A percentile compares a stretch with the other conserved stretches of the same genome.
Conservation (phyloP, 2,797 vertebrate species). For the Petrocephalus schoutedeni region DNA sequence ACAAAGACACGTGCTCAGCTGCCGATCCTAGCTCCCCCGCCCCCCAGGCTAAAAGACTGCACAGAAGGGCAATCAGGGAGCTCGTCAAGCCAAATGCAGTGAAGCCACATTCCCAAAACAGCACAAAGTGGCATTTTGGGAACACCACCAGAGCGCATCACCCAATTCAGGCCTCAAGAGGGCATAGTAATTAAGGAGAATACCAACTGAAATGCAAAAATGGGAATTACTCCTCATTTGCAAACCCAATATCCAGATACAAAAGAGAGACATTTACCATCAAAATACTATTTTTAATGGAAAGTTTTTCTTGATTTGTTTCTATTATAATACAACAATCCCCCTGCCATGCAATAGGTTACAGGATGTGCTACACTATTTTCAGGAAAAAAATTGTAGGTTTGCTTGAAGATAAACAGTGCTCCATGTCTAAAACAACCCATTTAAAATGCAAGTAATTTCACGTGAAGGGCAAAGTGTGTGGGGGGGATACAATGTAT, state of each 20-base stretch:
- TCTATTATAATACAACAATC: background rate
- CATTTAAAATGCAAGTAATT: background rate
- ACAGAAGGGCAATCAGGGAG: background rate
- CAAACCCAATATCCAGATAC: background rate
- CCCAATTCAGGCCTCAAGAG: background rate
- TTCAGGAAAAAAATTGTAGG: background rate
- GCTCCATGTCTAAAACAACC: background rate
- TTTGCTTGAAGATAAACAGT: background rate
- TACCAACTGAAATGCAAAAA: background rate
- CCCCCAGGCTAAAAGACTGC: background rate
- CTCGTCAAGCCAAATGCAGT: background rate
- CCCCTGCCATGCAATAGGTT: background rate
- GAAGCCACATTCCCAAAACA: background rate
- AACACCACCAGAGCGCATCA: background rate
- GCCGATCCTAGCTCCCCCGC: background rate
- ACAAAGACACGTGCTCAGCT: background rate
- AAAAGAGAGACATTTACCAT: background rate
- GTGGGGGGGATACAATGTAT: background rate
- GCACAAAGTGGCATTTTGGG: background rate
- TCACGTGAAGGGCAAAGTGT: background rate
- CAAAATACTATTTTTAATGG: background rate
- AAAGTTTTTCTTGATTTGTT: background rate
- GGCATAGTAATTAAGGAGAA: background rate
- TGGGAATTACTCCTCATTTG: background rate
- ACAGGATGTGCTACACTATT: background rate